Evolutionary conservation across 2,797 vertebrate genomes (phyloP).

Genomic region (Gorsachius magnificus): DNA sequence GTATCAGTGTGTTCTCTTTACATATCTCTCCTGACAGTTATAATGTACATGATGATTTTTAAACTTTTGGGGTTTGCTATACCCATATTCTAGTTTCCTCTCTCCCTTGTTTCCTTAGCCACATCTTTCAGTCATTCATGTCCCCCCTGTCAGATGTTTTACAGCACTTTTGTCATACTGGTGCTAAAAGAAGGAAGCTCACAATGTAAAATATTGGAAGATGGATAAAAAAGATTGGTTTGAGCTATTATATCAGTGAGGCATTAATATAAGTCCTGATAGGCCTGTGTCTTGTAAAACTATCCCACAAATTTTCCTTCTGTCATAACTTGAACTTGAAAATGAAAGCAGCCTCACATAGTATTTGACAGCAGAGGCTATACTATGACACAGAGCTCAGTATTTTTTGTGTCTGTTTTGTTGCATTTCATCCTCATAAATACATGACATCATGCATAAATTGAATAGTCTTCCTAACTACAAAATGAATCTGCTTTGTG

Average conservation of each 20-base stretch:
- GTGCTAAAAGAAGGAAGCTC: neutral
- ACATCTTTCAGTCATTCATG: neutral
- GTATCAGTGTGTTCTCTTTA: neutral
- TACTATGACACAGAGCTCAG: neutral
- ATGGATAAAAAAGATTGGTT: neutral
- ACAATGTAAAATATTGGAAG: neutral
- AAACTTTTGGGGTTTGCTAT: neutral
- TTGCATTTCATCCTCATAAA: neutral
- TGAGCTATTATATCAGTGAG: neutral
- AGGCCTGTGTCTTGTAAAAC: neutral
- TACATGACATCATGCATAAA: neutral
- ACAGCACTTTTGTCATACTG: neutral
- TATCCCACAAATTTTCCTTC: neutral
- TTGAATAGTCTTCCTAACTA: neutral
- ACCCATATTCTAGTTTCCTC: neutral
- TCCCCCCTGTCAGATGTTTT: neutral
- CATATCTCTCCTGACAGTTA: neutral
- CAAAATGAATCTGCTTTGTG: neutral
- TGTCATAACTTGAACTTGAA: neutral
- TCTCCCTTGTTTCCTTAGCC: neutral
- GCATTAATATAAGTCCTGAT: neutral
- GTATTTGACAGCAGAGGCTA: neutral
- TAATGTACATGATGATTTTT: neutral
- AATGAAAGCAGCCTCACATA: neutral
- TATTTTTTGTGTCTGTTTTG: neutral